Conservation (phyloP, 2,888 invertebrate species). For the Ischnus inquisitorius region DNA sequence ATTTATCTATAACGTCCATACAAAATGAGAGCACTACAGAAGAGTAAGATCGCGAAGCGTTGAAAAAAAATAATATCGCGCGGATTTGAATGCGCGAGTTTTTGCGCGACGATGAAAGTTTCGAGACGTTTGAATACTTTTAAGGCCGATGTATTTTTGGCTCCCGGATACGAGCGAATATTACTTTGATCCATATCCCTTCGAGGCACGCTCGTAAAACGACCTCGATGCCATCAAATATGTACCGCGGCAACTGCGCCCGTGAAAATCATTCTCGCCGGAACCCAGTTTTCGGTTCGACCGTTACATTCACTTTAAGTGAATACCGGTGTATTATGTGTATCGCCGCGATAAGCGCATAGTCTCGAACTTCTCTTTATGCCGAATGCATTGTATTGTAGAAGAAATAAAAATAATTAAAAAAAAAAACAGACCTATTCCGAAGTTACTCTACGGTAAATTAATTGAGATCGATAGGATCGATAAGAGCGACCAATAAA, state of each 20-base stretch:
- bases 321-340: slow-evolving; percentile 31
- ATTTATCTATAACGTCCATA: slow-evolving; percentile 42
- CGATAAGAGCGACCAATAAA: too few species aligned
- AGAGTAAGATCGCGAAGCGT: not conserved
- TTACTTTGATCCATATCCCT: slow-evolving; percentile 33
- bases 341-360: slow-evolving; percentile 12
- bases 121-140: not conserved
- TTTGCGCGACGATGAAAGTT: not conserved
- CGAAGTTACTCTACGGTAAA: too few species aligned
- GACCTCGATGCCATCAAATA: slow-evolving; percentile 64
- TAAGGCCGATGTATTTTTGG: not conserved
- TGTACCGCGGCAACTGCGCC: slow-evolving; percentile 48
- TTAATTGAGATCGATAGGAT: too few species aligned
- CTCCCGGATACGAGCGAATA: not conserved
- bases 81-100: not conserved
- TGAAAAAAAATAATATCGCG: not conserved
- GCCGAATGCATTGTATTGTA: not conserved
- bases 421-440: not conserved
- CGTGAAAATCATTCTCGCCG: slow-evolving; percentile 52
- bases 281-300: slow-evolving; percentile 65
- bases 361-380: not conserved
- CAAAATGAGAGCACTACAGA: slow-evolving; percentile 40
- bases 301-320: slow-evolving; percentile 64
- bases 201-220: slow-evolving; percentile 44
- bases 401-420: not conserved